Percentiles rank a stretch among this genome's conserved stretches.
phyloP scores from a whole-genome alignment of 2,113 vertebrate species.

The Pomatostomus ruficeps region DNA sequence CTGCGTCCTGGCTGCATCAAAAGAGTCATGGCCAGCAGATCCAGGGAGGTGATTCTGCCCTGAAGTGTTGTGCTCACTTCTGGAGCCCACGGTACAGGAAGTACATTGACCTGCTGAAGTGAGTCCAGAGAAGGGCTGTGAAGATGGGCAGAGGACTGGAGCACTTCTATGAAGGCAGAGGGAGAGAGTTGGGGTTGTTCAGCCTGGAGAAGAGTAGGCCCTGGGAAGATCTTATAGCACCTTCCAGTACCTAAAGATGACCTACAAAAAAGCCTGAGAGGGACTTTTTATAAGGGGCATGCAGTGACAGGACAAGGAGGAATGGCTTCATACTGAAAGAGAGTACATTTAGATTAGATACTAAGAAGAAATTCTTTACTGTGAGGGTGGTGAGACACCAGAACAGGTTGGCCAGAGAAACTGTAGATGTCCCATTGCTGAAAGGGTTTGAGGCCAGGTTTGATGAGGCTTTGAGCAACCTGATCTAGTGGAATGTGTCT shows the following conservation, averaged over 20 bases:
- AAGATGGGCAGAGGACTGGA: background rate
- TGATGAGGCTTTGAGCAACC: background rate
- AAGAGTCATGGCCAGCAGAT: background rate
- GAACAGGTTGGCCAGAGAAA: background rate
- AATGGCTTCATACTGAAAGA: background rate
- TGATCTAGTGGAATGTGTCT: background rate
- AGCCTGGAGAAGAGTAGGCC: background rate
- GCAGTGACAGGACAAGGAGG: background rate
- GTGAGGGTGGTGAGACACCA: background rate
- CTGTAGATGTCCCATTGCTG: background rate
- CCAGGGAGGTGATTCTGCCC: background rate
- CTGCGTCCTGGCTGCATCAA: background rate
- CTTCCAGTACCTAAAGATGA: background rate
- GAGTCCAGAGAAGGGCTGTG: background rate
- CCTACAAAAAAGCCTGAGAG: background rate
- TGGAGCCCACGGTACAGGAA: rapidly evolving
- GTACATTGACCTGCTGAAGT: background rate
- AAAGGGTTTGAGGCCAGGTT: background rate
- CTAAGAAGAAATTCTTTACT: background rate
- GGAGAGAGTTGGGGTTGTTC: background rate
- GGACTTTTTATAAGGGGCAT: background rate
- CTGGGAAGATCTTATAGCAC: background rate
- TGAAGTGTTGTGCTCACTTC: background rate
- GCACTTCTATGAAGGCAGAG: background rate
- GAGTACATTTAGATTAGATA: background rate